Base-by-base conservation (phyloP, 2,888 invertebrate species). In the Eueremaeus valkanovi region DNA sequence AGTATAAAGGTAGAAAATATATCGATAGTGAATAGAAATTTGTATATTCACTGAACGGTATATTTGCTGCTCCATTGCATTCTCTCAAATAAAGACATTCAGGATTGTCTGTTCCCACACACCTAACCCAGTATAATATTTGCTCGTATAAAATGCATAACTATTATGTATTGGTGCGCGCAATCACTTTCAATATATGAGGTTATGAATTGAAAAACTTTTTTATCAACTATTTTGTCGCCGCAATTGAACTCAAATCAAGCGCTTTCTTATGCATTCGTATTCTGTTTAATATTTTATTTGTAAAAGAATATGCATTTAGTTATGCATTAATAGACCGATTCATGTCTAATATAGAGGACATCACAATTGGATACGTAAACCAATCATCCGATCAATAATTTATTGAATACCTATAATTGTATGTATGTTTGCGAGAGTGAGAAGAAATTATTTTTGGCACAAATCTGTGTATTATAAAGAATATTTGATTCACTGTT, bases 41-140 rank as follows among this genome's bases (percentile, higher is more conserved):
- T n/a, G n/a, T n/a, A n/a, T n/a, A n/a, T n/a, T n/a, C n/a, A 58
- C 13, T 27, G 24, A 6, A 9, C 58, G 45, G 58, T 58, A 58
- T 58, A 58, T 58, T 58, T 58, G 58, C 58, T 58, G 58, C 58
- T 58, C 29, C 27, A 24, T 58, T 58, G 58, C 24, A 8, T 58
- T 58, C 58, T 58, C 6, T 58, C 58, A 58, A 58, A 58, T 58
- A 58, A 29, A 58, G 58, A 58, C 58, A 58, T 58, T 58, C 58
- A 58, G 9, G 18, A 24, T 27, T 58, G 58, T 58, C 24, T 45
- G 58, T 58, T 58, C 58, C 58, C 58, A 58, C n/a, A n/a, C 58
- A 58, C 58, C 58, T 58, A 58, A 58, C 58, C 29, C 45, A 16
- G 18, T 18, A 45, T 18, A 45, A 11, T 11, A 58, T 24, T 2